phyloP scores from a whole-genome alignment of 1,140 invertebrate genomes.

The Galendromus occidentalis region DNA sequence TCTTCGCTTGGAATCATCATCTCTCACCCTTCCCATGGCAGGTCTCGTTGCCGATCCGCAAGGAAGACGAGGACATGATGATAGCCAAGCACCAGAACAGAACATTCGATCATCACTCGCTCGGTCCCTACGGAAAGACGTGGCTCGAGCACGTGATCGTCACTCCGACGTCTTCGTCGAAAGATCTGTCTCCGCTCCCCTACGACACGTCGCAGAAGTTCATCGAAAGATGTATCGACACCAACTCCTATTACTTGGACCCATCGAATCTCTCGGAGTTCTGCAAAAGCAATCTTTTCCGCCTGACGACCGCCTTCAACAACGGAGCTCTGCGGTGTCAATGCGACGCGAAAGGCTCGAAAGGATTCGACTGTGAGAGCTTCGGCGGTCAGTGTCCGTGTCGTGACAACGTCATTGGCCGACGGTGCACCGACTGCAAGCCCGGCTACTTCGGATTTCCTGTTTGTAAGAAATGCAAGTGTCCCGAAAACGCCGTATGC shows the following conservation, averaged over 20 bases:
- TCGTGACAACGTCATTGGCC: conserved; percentile 74
- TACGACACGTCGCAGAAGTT: background rate
- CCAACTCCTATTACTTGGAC: background rate
- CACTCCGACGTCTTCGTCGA: background rate
- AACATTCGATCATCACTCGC: background rate
- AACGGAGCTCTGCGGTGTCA: conserved; percentile 68
- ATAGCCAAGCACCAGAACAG: background rate
- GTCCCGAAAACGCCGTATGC: conserved; percentile 58
- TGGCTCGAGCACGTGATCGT: background rate
- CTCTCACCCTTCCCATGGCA: too few species aligned
- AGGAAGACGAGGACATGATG: background rate
- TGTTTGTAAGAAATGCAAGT: conserved; percentile 66
- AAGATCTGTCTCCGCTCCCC: background rate
- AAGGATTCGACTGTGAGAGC: conserved; percentile 54
- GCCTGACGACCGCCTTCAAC: conserved; percentile 81
- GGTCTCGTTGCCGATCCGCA: background rate
- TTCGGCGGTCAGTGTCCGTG: conserved; percentile 94
- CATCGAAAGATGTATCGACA: background rate
- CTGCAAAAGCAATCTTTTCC: conserved; percentile 73
- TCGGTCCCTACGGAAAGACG: background rate
- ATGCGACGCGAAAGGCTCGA: conserved; percentile 71
- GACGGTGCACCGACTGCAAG: conserved; percentile 66
- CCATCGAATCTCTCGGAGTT: conserved; percentile 37
- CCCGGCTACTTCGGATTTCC: conserved; percentile 90
- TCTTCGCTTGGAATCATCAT: too few species aligned